Evolutionary conservation across 2,113 vertebrate species (phyloP).

Genomic region (Smithornis capensis): DNA sequence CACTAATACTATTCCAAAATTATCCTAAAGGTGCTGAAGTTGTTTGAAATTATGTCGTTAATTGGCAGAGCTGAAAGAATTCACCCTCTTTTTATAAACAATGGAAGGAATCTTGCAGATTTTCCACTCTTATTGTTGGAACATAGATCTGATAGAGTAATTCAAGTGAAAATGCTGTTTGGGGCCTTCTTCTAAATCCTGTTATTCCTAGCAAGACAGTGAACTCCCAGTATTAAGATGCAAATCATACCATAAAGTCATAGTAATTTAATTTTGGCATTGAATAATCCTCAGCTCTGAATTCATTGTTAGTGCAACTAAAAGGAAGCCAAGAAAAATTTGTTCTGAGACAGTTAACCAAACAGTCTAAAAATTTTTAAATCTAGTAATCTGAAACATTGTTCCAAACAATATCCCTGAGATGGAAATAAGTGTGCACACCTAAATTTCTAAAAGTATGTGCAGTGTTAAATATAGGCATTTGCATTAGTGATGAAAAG

Average conservation of each 20-base stretch:
- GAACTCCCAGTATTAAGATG: conserved; percentile 9
- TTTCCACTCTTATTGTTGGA: conserved; percentile 23
- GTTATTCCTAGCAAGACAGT: conserved; percentile 4
- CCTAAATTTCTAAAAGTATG: background rate
- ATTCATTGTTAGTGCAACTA: background rate
- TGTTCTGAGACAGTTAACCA: background rate
- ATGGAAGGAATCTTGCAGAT: background rate
- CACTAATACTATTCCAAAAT: background rate
- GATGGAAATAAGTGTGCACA: background rate
- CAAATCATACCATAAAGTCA: background rate
- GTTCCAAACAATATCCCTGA: background rate
- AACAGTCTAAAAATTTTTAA: background rate
- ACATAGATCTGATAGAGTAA: background rate
- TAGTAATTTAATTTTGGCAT: background rate
- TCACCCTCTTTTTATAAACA: conserved; percentile 22
- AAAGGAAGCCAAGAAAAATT: conserved; percentile 28
- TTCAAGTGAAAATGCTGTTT: background rate
- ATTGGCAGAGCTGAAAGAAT: background rate
- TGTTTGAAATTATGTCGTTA: background rate
- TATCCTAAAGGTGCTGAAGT: conserved; percentile 18
- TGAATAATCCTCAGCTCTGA: background rate
- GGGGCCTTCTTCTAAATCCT: background rate
- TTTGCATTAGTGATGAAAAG: background rate
- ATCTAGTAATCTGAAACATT: background rate
- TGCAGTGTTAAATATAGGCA: background rate